Base-by-base conservation (phyloP, 2,113 vertebrate genomes). In the Epinephelus fuscoguttatus region DNA sequence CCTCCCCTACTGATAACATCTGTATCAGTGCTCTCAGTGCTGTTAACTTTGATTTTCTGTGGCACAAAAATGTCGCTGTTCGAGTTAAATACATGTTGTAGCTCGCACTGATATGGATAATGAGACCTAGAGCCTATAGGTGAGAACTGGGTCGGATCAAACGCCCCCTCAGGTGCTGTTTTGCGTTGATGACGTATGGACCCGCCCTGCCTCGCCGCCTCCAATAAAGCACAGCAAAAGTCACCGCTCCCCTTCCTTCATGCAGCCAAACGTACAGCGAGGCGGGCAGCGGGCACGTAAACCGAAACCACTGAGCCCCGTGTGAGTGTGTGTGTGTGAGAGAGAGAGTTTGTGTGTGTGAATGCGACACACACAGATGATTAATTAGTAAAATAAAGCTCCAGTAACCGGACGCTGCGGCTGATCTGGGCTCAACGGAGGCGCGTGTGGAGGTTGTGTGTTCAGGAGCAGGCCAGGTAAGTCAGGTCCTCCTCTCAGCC, bases 211-310 rank as follows among this genome's bases (percentile, higher is more conserved):
- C 73, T 71, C 40, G 19, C 71, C 37, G 75, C 89, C 70, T 88
- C 93, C 92, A 92, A 93, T 94, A 94, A 94, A 92, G 84, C 84
- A 19, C 47, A 85, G 80, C 63, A 88, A 90, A 90, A 90, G 88
- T 89, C 85, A 33, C 19, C 61, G 78, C 80, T 79, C 64, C 57
- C 19, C 73, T 89, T 84, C 83, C 78, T 82, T 1, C 75, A 19
- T 40, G 72, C 66, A 61, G 49, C 14, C 77, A 67, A 55, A 23
- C 27, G 71, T 78, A 57, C 78, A 12, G 4, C 45, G 60, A 75
- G 42, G 33, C 63, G 12, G 69, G 33, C 67, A n/a, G 49, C 78
- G 25, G 30, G 40, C 42, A 78, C 72, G 74, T 50, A 78, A 92
- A 88, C 50, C 75, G 77, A 89, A 90, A 89, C 93, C 86, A 45